phyloP scores from a whole-genome alignment of 2,797 vertebrate genomes.

The Chaunax sp. region DNA sequence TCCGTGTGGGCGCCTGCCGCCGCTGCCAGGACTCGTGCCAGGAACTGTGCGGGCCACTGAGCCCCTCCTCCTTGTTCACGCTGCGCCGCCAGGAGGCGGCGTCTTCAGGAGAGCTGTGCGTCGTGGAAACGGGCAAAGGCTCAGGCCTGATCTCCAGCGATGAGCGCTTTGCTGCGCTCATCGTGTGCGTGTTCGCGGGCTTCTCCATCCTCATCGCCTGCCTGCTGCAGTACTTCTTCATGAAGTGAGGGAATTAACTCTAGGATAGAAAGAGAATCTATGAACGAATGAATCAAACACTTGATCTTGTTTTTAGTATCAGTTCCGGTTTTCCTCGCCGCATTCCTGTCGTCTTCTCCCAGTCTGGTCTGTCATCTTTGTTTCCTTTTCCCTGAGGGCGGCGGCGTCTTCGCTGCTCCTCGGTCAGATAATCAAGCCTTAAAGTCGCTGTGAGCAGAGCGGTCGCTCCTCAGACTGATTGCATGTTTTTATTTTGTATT shows the following conservation, averaged over 20 bases:
- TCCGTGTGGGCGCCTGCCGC: slow-evolving; percentile 94
- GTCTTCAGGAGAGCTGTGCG: slow-evolving; percentile 80
- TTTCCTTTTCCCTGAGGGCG: slow-evolving; percentile 83
- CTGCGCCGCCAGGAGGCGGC: slow-evolving; percentile 86
- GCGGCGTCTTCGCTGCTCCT: slow-evolving; percentile 83
- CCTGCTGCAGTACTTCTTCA: slow-evolving; percentile 98
- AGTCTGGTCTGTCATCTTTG: slow-evolving; percentile 73
- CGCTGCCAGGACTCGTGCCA: slow-evolving; percentile 93
- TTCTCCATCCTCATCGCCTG: slow-evolving; percentile 95
- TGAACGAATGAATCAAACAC: slow-evolving; percentile 80
- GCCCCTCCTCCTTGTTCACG: slow-evolving; percentile 91
- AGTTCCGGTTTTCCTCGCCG: slow-evolving; percentile 65
- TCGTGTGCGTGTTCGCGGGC: slow-evolving; percentile 92
- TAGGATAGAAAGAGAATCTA: slow-evolving; percentile 81
- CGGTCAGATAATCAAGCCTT: slow-evolving; percentile 86
- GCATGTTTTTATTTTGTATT: slow-evolving; percentile 82
- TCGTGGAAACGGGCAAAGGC: slow-evolving; percentile 78
- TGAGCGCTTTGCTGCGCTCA: slow-evolving; percentile 94
- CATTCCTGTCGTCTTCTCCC: slow-evolving; percentile 58
- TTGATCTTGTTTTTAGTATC: slow-evolving; percentile 72
- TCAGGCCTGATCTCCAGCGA: slow-evolving; percentile 91
- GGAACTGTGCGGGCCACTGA: slow-evolving; percentile 95
- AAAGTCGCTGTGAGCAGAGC: slow-evolving; percentile 80
- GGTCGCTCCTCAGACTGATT: slow-evolving; percentile 78
- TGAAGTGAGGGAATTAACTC: slow-evolving; percentile 91